These are phyloP conservation scores for Masticophis lateralis DNA, from an alignment of 2,797 vertebrate genomes.

Conservation along the genomic window DNA sequence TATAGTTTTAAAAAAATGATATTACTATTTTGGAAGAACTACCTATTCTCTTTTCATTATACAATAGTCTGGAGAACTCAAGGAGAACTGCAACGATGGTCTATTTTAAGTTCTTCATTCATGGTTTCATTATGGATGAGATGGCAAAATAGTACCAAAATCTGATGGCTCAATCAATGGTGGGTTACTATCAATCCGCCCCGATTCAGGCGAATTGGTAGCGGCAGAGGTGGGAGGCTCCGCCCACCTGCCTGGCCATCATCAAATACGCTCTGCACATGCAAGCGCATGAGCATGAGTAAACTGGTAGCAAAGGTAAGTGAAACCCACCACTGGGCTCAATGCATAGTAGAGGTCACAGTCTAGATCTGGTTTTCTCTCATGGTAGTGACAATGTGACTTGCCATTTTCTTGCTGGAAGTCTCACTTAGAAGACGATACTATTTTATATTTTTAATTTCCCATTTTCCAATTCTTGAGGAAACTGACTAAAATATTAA, in stretches of 20 bases:
- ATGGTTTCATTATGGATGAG: neutral
- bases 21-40: neutral
- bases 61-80: neutral
- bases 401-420: neutral
- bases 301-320: no score
- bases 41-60: neutral
- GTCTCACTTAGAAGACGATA: no score
- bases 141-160: neutral
- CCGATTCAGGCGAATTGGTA: no score
- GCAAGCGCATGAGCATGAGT: no score
- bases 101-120: neutral
- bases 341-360: neutral
- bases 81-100: neutral
- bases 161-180: neutral
- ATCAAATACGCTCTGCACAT: no score
- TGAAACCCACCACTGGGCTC: no score
- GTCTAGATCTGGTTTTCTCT: neutral
- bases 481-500: neutral
- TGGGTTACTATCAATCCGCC: no score
- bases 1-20: neutral
- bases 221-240: no score
- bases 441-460: neutral
- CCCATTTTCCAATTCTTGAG: neutral
- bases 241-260: rapidly evolving
- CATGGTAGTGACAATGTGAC: neutral